A percentile compares a stretch with the other conserved stretches of the same genome.
These are phyloP conservation scores for Odobenus rosmarus DNA, from an alignment of 2,113 vertebrate genomes.

Conservation along the genomic window DNA sequence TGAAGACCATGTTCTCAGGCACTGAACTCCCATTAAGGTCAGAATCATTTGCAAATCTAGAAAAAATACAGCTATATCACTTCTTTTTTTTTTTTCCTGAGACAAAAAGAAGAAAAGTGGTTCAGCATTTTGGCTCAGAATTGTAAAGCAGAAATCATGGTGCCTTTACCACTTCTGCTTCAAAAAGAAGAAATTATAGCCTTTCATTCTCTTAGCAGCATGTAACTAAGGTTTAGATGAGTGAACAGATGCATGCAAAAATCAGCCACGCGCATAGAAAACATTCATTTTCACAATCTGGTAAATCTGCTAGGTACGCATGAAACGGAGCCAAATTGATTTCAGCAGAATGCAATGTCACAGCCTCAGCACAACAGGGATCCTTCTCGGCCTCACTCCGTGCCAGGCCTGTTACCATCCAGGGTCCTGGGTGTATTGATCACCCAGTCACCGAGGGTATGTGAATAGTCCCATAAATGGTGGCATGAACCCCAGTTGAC, in stretches of 20 bases:
- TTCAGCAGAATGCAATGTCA: constrained; percentile 85
- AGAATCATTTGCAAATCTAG: constrained; percentile 58
- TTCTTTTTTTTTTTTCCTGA: constrained; percentile 20
- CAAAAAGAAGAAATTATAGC: constrained; percentile 84
- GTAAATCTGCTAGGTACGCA: constrained; percentile 86
- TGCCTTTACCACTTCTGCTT: constrained; percentile 79
- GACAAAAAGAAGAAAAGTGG: constrained; percentile 79
- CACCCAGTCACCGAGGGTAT: constrained; percentile 50
- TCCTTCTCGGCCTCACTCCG: constrained; percentile 65
- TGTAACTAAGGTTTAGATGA: constrained; percentile 86
- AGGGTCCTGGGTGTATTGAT: constrained; percentile 69
- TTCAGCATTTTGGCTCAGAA: constrained; percentile 78
- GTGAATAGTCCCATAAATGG: constrained; percentile 21
- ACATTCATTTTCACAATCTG: constrained; percentile 87
- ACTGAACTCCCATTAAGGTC: constrained; percentile 45
- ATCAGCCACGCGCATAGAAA: constrained; percentile 84
- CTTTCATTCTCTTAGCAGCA: constrained; percentile 86
- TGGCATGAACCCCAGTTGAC: background rate
- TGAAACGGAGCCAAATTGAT: constrained; percentile 84
- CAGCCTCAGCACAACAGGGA: constrained; percentile 77
- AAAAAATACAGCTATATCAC: constrained; percentile 60
- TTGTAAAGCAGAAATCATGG: constrained; percentile 81
- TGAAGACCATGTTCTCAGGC: constrained; percentile 67
- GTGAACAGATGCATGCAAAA: constrained; percentile 87
- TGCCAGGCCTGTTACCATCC: constrained; percentile 73